A percentile compares a stretch with the other conserved stretches of the same genome.
Conservation (phyloP, 30 jellyfish, hydroid and myxozoan species). For the Hydractinia symbiolongicarpus region DNA sequence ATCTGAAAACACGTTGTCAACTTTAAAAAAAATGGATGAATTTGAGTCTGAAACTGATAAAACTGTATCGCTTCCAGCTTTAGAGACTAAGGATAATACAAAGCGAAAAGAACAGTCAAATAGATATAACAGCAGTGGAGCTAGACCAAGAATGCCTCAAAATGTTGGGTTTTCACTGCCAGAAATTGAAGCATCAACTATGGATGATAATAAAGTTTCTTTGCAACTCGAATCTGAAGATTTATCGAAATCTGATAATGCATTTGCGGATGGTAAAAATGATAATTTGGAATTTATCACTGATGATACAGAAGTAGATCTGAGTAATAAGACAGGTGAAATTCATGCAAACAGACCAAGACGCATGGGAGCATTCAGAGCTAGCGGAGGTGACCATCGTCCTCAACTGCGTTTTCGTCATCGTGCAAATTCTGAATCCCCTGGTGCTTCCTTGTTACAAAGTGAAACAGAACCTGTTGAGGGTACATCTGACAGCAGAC, state of each 20-base stretch:
- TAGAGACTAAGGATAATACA: slow-evolving; percentile 35
- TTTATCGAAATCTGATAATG: slow-evolving; percentile 18
- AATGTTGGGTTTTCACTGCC: slow-evolving; percentile 90
- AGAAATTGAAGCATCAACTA: slow-evolving; percentile 59
- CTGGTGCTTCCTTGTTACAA: slow-evolving; percentile 53
- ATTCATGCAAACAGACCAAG: slow-evolving; percentile 32
- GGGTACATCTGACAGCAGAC: slow-evolving; percentile 25
- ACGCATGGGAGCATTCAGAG: slow-evolving; percentile 69
- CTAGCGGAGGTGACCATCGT: neutral
- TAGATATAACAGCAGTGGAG: slow-evolving; percentile 32
- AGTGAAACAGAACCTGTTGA: slow-evolving; percentile 49
- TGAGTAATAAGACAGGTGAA: neutral
- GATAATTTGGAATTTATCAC: neutral
- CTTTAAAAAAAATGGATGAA: slow-evolving; percentile 11
- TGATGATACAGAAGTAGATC: neutral
- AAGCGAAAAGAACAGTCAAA: slow-evolving; percentile 8
- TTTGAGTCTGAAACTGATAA: slow-evolving; percentile 50
- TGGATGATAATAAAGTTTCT: neutral
- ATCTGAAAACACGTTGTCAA: slow-evolving; percentile 21
- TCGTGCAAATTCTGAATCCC: slow-evolving; percentile 50
- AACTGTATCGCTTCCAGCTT: slow-evolving; percentile 78
- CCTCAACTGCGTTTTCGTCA: slow-evolving; percentile 35
- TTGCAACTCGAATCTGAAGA: slow-evolving; percentile 13
- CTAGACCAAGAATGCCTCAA: slow-evolving; percentile 56
- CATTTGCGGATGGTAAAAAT: neutral